Base-by-base conservation (phyloP, 2,888 invertebrate genomes). In the Drosophila affinis region DNA sequence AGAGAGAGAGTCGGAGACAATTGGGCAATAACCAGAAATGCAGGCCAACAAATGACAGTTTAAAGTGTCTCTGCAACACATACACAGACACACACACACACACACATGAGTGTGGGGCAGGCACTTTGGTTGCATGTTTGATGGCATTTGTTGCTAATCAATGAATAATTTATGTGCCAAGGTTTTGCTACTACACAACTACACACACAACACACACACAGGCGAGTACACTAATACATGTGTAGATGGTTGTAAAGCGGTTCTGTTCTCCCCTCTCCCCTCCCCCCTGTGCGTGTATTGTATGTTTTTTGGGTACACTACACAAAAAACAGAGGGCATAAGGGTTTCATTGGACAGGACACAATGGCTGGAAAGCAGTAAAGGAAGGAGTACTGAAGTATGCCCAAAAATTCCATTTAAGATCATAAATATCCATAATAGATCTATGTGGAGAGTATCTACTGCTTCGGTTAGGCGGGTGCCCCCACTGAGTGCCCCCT, bases 131-230 rank as follows among this genome's bases (percentile, higher is more conserved):
- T 80, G 84, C 81, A 83, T 87, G 86, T 84, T 87, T 79, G 85
- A 85, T 80, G 76, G 84, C 84, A 86, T 88, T 88, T 88, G 88
- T 88, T 90, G 84, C 88, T 80, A 87, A 90, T 89, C 89, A 88
- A 87, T 90, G 89, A 85, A 90, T 89, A 87, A 90, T 89, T 90
- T 84, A 90, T 87, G 79, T 76, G 78, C 78, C 81, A 82, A 80
- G 81, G 79, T 75, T 86, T 78, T 73, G 79, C 75, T 71, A 71
- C 65, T 69, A 0, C 24, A 24, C 24, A 68, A 58, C 64, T 68
- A 59, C 47, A 52, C 62, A 63, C 52, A 62, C 52, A 62, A n/a
- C n/a, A 68, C 60, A 63, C 52, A 62, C 52, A 62, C 52, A 63
- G 45, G 52, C 67, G 45, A 34, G 7, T 47, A 46, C 18, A 39